Evolutionary conservation across 2,888 invertebrate genomes (phyloP).

Genomic region (Xanthostigma xanthostigma): DNA sequence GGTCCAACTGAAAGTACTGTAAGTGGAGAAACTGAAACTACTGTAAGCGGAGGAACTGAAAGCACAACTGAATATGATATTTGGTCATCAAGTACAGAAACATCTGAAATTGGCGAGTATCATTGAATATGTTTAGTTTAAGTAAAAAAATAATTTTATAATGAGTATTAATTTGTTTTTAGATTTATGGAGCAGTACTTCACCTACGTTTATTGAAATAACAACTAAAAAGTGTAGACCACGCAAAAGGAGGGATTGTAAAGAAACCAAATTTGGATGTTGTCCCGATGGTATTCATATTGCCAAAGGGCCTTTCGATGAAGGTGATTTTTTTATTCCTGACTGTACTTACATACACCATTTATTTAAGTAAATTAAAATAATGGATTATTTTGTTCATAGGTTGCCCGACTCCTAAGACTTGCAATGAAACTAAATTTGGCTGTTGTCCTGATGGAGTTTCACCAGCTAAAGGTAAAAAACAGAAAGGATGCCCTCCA

Average conservation of each 20-base stretch:
- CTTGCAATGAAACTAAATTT: constrained; percentile 57
- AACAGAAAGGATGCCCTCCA: constrained; percentile 60
- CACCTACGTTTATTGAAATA: constrained; percentile 5
- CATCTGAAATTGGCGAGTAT: constrained; percentile 14
- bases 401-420: constrained; percentile 56
- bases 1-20: constrained; percentile 12
- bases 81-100: constrained; percentile 22
- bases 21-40: constrained; percentile 12
- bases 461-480: constrained; percentile 56
- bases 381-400: constrained; percentile 6
- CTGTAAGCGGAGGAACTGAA: constrained; percentile 8
- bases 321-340: constrained; percentile 32
- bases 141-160: no score
- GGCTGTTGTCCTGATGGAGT: constrained; percentile 77
- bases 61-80: constrained; percentile 14
- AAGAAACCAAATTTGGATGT: constrained; percentile 58
- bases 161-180: constrained; percentile 1
- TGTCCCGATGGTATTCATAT: constrained; percentile 65
- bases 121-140: constrained; percentile 8
- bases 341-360: neutral
- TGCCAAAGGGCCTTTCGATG: constrained; percentile 69
- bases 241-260: constrained; percentile 41
- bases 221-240: constrained; percentile 39
- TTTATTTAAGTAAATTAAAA: neutral
- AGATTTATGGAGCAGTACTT: constrained; percentile 5